A percentile compares a stretch with the other conserved stretches of the same genome.
These are phyloP conservation scores for Etheostoma spectabile DNA, from an alignment of 2,113 vertebrate species.

Conservation along the genomic window DNA sequence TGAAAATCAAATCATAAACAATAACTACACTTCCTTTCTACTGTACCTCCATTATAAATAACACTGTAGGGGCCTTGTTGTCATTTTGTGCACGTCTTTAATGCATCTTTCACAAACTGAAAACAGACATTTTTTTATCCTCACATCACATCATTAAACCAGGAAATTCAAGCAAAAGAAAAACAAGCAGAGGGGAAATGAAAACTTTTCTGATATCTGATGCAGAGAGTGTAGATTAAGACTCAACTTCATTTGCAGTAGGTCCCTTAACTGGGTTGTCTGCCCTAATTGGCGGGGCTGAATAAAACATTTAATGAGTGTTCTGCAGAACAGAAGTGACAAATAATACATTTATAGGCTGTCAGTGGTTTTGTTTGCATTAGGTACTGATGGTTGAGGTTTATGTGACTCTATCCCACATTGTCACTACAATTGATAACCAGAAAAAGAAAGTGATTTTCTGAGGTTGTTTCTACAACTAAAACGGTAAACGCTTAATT, in stretches of 20 bases:
- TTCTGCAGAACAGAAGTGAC: slow-evolving; percentile 53
- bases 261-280: slow-evolving; percentile 50
- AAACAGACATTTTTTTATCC: slow-evolving; percentile 21
- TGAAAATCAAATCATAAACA: slow-evolving; percentile 73
- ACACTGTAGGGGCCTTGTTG: slow-evolving; percentile 14
- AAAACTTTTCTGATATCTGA: slow-evolving; percentile 60
- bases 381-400: slow-evolving; percentile 1
- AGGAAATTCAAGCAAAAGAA: slow-evolving; percentile 14
- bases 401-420: slow-evolving; percentile 6
- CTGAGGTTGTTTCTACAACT: slow-evolving; percentile 16
- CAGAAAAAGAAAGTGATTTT: slow-evolving; percentile 18
- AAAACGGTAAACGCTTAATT: slow-evolving; percentile 34
- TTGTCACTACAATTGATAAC: slow-evolving; percentile 20
- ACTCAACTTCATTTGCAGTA: slow-evolving; percentile 62
- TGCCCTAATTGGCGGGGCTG: slow-evolving; percentile 55
- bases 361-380: slow-evolving; percentile 33
- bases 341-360: slow-evolving; percentile 65
- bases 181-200: slow-evolving; percentile 27
- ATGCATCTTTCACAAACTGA: slow-evolving; percentile 35
- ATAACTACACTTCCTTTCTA: slow-evolving; percentile 35
- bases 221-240: slow-evolving; percentile 58
- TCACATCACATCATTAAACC: slow-evolving; percentile 39
- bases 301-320: slow-evolving; percentile 72
- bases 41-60: slow-evolving; percentile 36
- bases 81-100: slow-evolving; percentile 23